phyloP scores from a whole-genome alignment of 2,113 vertebrate genomes.

The Bothrops jararaca region DNA sequence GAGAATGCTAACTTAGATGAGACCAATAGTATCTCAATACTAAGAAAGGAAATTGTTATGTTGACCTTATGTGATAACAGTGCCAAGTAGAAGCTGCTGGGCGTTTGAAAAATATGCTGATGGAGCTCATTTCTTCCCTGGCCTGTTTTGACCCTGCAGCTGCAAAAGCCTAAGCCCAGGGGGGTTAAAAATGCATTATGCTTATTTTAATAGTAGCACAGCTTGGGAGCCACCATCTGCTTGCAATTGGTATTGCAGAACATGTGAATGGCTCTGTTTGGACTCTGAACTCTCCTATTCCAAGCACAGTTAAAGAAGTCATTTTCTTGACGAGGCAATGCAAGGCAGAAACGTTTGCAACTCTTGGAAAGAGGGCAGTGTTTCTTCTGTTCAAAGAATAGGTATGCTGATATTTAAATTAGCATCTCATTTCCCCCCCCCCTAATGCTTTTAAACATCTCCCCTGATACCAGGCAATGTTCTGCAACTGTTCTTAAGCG shows the following conservation, averaged over 20 bases:
- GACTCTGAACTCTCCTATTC: background rate
- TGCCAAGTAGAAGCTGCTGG: background rate
- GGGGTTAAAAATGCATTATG: background rate
- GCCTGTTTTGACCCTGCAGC: background rate
- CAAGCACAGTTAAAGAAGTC: fast-evolving
- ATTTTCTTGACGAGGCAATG: background rate
- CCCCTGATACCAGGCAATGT: background rate
- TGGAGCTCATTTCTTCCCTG: background rate
- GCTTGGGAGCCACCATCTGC: conserved; percentile 48
- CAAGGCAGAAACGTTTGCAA: background rate
- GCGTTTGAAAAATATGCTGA: background rate
- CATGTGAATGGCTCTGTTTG: background rate
- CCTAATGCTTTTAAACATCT: background rate
- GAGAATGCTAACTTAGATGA: background rate
- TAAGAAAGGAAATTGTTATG: background rate
- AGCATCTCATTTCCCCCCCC: background rate
- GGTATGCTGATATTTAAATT: background rate
- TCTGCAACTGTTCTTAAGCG: background rate
- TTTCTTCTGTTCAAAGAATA: background rate
- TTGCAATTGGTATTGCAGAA: conserved; percentile 36
- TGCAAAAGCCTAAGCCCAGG: background rate
- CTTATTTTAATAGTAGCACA: conserved; percentile 19
- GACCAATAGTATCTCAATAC: background rate
- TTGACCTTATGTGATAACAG: background rate
- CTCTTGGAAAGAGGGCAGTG: background rate